A percentile compares a stretch with the other conserved stretches of the same genome.
phyloP scores from a whole-genome alignment of 2,888 invertebrate species.

The Stomorhina lunata region DNA sequence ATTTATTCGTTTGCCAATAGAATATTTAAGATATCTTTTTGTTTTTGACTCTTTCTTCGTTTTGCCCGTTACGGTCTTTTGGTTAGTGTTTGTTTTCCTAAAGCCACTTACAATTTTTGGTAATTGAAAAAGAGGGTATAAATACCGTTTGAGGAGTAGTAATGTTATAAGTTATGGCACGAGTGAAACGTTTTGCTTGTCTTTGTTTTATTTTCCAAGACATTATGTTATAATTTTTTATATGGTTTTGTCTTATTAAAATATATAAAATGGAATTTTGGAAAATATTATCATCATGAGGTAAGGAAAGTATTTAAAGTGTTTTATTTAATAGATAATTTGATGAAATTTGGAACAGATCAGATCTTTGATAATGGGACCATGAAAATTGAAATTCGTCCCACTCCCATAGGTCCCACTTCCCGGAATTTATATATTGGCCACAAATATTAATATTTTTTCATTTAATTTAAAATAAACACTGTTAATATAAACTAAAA shows the following conservation, averaged over 20 bases:
- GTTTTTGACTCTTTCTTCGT: neutral
- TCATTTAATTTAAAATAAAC: no score
- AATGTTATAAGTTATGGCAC: conserved; percentile 1
- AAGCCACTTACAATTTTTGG: conserved; percentile 54
- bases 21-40: conserved; percentile 58
- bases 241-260: no score
- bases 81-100: conserved; percentile 39
- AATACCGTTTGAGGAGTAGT: neutral
- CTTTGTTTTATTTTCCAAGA: neutral
- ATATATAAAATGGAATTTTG: neutral
- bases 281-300: neutral
- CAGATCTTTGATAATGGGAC: no score
- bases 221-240: conserved; percentile 23
- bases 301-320: neutral
- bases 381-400: no score
- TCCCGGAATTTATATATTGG: no score
- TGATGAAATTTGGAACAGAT: neutral
- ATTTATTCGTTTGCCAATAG: conserved; percentile 63
- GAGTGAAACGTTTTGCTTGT: conserved; percentile 41
- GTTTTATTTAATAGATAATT: neutral
- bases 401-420: no score
- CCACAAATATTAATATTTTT: no score
- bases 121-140: conserved; percentile 56
- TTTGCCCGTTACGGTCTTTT: conserved; percentile 16
- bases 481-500: no score